A percentile compares a stretch with the other conserved stretches of the same genome.
These are phyloP conservation scores for Pelodytes ibericus DNA, from an alignment of 2,797 vertebrate species.

Conservation along the genomic window DNA sequence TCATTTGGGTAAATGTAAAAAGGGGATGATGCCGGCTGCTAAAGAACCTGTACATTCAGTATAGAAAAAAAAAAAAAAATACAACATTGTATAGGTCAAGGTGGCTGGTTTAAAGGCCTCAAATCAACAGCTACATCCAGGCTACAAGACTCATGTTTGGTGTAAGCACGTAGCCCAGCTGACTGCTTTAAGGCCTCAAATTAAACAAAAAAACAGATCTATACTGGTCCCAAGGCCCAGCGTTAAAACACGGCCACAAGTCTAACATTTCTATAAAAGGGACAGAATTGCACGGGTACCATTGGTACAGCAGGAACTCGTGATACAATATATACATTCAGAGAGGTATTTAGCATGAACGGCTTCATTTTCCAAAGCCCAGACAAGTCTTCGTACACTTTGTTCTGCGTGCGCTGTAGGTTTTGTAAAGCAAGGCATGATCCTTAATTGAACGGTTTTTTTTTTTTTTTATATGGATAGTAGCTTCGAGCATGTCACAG, in stretches of 20 bases:
- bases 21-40: conserved; percentile 24
- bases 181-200: too few species aligned
- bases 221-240: too few species aligned
- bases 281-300: too few species aligned
- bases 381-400: too few species aligned
- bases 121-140: neutral
- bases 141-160: neutral
- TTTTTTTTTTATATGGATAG: too few species aligned
- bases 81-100: conserved; percentile 13
- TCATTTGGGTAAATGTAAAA: conserved; percentile 14
- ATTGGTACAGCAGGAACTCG: too few species aligned
- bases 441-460: too few species aligned
- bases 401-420: too few species aligned
- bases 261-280: neutral
- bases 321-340: neutral
- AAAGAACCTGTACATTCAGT: conserved; percentile 35
- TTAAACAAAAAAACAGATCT: too few species aligned
- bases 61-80: conserved; percentile 14
- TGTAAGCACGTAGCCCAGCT: neutral
- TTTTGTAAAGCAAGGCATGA: too few species aligned
- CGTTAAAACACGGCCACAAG: neutral
- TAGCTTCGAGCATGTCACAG: too few species aligned
- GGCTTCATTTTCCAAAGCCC: too few species aligned
- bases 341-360: neutral
- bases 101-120: conserved; percentile 18